These are phyloP conservation scores for Oscheius sp. DNA, from an alignment of 2,888 invertebrate species.

Conservation along the genomic window DNA sequence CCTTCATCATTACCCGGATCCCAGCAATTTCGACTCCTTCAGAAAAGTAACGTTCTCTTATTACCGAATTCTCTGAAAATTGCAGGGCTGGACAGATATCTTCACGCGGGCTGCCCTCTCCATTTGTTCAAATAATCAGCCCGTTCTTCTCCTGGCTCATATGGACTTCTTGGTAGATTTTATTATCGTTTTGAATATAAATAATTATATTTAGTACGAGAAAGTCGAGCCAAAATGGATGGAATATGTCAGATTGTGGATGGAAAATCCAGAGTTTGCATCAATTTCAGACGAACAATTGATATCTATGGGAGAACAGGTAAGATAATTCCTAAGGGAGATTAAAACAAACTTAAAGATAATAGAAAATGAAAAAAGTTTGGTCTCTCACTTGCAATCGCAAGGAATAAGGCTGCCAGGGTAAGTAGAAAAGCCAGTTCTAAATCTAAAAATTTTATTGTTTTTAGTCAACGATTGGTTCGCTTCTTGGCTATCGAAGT, in stretches of 20 bases:
- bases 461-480: constrained; percentile 53
- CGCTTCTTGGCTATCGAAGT: constrained; percentile 58
- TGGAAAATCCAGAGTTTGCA: constrained; percentile 48
- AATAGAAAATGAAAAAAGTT: constrained; percentile 59
- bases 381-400: constrained; percentile 59
- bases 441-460: not conserved
- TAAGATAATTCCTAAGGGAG: not conserved
- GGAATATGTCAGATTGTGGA: constrained; percentile 54
- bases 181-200: not conserved
- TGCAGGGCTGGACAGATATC: constrained; percentile 26
- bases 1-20: constrained; percentile 42
- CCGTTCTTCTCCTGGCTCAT: constrained; percentile 54
- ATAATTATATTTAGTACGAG: constrained; percentile 42
- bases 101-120: constrained; percentile 43
- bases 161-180: constrained; percentile 53
- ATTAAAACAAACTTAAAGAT: constrained; percentile 21
- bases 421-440: constrained; percentile 25
- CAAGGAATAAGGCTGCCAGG: constrained; percentile 60
- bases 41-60: constrained; percentile 9
- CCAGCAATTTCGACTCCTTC: constrained; percentile 39
- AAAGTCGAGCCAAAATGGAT: constrained; percentile 57
- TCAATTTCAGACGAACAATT: constrained; percentile 36
- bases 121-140: constrained; percentile 53
- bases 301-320: constrained; percentile 54
- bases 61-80: not conserved